These are phyloP conservation scores for Cataglyphis rosenhaueri DNA, from an alignment of 2,888 invertebrate species.

Conservation along the genomic window DNA sequence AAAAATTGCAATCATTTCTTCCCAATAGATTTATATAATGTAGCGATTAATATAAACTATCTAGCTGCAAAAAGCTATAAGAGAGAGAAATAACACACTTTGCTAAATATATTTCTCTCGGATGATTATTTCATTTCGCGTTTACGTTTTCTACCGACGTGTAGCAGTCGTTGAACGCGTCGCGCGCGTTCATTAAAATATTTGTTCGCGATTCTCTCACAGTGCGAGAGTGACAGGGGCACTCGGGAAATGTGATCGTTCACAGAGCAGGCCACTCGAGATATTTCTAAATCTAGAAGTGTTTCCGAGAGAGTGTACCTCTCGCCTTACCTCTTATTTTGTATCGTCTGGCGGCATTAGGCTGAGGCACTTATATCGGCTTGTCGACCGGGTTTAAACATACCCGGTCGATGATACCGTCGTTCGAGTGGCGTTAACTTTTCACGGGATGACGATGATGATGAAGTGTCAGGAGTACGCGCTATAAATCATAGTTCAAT, in stretches of 20 bases:
- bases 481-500: conserved; percentile 5
- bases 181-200: conserved; percentile 17
- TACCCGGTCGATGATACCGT: conserved; percentile 8
- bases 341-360: conserved; percentile 32
- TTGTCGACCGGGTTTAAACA: conserved; percentile 32
- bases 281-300: conserved; percentile 51
- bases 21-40: neutral
- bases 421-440: conserved; percentile 43
- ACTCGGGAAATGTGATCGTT: conserved; percentile 45
- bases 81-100: neutral
- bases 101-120: neutral
- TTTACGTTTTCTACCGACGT: neutral
- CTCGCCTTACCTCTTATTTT: conserved; percentile 40
- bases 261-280: conserved; percentile 43
- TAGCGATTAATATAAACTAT: neutral
- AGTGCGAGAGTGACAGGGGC: conserved; percentile 31
- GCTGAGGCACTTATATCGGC: conserved; percentile 35
- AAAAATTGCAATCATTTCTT: neutral
- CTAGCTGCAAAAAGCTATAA: neutral
- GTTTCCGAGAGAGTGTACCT: conserved; percentile 6
- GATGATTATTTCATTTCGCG: neutral
- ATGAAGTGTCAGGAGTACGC: conserved; percentile 35
- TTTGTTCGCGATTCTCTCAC: conserved; percentile 33
- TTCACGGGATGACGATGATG: conserved; percentile 27
- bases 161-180: conserved; percentile 33